phyloP scores from a whole-genome alignment of 2,797 vertebrate genomes.

The Bovichtus diacanthus region DNA sequence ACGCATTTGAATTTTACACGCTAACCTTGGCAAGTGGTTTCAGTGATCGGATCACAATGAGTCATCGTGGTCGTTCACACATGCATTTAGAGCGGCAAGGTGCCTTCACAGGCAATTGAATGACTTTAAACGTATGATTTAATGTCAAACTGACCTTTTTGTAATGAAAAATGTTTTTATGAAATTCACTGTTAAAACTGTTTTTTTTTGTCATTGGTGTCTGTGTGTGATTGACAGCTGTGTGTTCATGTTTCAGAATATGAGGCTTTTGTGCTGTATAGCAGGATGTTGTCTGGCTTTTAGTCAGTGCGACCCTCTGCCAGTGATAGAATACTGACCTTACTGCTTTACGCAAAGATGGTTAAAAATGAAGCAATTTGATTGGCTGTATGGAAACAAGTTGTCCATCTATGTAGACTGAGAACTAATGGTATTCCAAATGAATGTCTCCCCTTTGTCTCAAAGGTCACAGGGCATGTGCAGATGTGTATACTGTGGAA shows the following conservation, averaged over 20 bases:
- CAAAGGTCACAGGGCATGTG: background rate
- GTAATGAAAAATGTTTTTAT: no score
- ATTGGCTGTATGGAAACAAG: background rate
- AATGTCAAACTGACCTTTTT: no score
- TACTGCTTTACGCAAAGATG: background rate
- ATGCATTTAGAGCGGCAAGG: no score
- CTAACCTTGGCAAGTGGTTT: no score
- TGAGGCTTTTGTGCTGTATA: background rate
- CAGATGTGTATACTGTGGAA: background rate
- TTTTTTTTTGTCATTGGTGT: no score
- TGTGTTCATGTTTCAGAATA: no score
- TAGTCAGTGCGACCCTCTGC: background rate
- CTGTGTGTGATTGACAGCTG: slow-evolving; percentile 1
- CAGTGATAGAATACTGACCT: background rate
- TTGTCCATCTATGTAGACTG: background rate
- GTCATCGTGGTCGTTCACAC: no score
- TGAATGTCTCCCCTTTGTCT: background rate
- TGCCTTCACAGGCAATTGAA: no score
- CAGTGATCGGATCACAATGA: no score
- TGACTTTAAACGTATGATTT: no score
- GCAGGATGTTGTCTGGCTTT: background rate
- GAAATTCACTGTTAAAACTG: no score
- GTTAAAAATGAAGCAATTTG: background rate
- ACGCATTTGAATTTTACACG: no score
- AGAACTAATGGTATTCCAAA: background rate